phyloP scores from a whole-genome alignment of 1,140 invertebrate species.

The Drosophila chauvacae region DNA sequence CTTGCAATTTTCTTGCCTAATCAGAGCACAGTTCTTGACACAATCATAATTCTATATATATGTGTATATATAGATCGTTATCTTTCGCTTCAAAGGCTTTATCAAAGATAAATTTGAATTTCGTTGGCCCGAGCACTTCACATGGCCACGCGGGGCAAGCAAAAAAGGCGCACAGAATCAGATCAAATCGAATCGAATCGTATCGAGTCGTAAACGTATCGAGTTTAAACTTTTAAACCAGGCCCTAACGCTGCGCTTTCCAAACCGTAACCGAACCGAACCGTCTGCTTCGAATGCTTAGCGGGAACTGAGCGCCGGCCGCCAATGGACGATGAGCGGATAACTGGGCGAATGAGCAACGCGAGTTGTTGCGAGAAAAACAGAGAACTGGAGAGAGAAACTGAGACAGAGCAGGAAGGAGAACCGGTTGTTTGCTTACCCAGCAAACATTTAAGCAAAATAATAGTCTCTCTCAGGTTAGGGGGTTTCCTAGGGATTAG shows the following conservation, averaged over 20 bases:
- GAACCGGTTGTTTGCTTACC: slow-evolving; percentile 61
- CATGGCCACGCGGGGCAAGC: slow-evolving; percentile 43
- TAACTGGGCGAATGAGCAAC: slow-evolving; percentile 29
- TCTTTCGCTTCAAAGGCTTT: slow-evolving; percentile 39
- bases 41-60: slow-evolving; percentile 31
- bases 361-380: slow-evolving; percentile 24
- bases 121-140: slow-evolving; percentile 46
- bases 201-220: slow-evolving; percentile 20
- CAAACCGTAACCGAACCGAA: slow-evolving; percentile 31
- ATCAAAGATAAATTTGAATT: slow-evolving; percentile 30
- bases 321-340: slow-evolving; percentile 7
- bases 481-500: slow-evolving; percentile 22
- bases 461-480: neutral
- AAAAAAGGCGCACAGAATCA: slow-evolving; percentile 2
- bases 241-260: slow-evolving; percentile 18
- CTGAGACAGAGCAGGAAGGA: slow-evolving; percentile 15
- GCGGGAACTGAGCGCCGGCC: slow-evolving; percentile 51
- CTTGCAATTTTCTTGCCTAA: slow-evolving; percentile 53
- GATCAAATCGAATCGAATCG: slow-evolving; percentile 2
- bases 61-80: slow-evolving; percentile 45
- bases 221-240: slow-evolving; percentile 8
- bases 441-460: slow-evolving; percentile 43
- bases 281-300: slow-evolving; percentile 64
- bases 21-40: slow-evolving; percentile 34
- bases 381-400: slow-evolving; percentile 8